These are phyloP conservation scores for Galemys pyrenaicus DNA, from an alignment of 2,113 vertebrate genomes.

Conservation along the genomic window DNA sequence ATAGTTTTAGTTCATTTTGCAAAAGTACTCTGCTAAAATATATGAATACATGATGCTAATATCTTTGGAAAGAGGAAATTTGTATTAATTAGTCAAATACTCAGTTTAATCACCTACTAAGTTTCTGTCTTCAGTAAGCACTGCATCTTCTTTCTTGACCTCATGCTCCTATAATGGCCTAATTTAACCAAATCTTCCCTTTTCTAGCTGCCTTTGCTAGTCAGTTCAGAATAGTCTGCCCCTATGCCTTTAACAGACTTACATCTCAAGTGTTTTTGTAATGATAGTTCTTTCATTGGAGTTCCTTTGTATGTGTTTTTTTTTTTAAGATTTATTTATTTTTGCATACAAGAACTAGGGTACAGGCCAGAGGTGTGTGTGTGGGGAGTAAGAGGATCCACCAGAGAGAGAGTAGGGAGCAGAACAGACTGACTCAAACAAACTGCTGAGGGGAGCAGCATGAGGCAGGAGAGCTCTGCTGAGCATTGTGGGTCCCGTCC, in stretches of 20 bases:
- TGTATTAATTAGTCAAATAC: neutral
- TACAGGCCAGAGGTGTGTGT: no score
- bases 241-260: neutral
- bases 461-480: no score
- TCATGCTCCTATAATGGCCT: neutral
- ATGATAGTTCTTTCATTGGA: neutral
- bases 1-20: slow-evolving; percentile 44
- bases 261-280: neutral
- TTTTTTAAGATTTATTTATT: no score
- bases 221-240: neutral
- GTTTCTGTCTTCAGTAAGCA: neutral
- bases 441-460: no score
- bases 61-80: slow-evolving; percentile 48
- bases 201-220: neutral
- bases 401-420: no score
- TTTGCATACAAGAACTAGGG: no score
- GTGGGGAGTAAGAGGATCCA: no score
- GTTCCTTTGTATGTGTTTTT: no score
- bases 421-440: no score
- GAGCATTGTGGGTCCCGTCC: no score
- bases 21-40: slow-evolving; percentile 25
- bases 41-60: slow-evolving; percentile 28
- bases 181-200: neutral
- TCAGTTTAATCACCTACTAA: slow-evolving; percentile 1
- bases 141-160: slow-evolving; percentile 7